These are phyloP conservation scores for Parambassis ranga DNA, from an alignment of 2,797 vertebrate species.

Conservation along the genomic window DNA sequence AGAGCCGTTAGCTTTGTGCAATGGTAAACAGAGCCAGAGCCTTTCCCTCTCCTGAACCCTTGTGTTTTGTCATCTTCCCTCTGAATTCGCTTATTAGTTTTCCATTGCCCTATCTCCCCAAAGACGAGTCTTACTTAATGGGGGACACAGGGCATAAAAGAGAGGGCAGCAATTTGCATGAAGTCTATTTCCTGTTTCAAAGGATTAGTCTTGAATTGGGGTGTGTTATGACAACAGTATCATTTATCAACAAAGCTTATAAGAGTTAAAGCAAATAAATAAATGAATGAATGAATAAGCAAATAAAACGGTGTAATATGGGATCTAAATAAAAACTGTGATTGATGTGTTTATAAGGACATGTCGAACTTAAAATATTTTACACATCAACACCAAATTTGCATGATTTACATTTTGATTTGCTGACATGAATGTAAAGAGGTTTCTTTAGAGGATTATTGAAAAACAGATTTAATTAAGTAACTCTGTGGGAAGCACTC, in stretches of 20 bases:
- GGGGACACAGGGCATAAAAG: constrained; percentile 55
- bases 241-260: not conserved
- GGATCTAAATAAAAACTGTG: not conserved
- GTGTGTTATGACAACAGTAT: constrained; percentile 7
- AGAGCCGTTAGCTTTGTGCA: constrained; percentile 84
- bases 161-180: constrained; percentile 57
- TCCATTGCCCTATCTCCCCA: constrained; percentile 58
- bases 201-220: constrained; percentile 33
- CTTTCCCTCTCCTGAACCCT: constrained; percentile 69
- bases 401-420: not conserved
- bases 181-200: constrained; percentile 40
- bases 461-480: not conserved
- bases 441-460: not conserved
- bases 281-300: not conserved
- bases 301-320: not conserved
- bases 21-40: constrained; percentile 77
- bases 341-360: not conserved
- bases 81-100: constrained; percentile 73
- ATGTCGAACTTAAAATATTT: not conserved
- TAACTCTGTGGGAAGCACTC: no score
- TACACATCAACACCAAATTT: no score
- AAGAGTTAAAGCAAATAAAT: not conserved
- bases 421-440: not conserved
- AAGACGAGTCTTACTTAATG: constrained; percentile 62
- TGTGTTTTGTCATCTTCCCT: constrained; percentile 71